Base-by-base conservation (phyloP, 1,140 invertebrate genomes). In the Lepidurus couesii region DNA sequence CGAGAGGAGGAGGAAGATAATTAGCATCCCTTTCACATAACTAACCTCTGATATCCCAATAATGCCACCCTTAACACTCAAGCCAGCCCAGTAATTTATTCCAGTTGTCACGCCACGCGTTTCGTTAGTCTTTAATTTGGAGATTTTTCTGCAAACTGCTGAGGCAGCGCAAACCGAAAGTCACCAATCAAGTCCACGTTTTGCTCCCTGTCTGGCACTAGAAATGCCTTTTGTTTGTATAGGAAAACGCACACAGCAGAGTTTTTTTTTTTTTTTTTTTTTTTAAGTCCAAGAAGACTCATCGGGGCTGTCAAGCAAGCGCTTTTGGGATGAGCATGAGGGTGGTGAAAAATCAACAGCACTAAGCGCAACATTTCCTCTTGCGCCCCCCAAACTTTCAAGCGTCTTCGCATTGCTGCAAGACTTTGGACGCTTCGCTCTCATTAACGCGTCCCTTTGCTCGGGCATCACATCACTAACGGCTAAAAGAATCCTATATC, bases 1-100 rank as follows among this genome's bases (percentile, higher is more conserved):
- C 10, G 6, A 65, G 53, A 65, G 16, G 8, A 21, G 53, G 53
- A 65, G 53, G 53, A 65, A 65, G 53, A 21, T 65, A 65, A 65
- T 65, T 65, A 65, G 53, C 53, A 65, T 65, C 53, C 53, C 53
- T 65, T 65, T 65, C 53, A 65, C 53, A 65, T 65, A 65, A 65
- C 16, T 65, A 65, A 65, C 53, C 53, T 65, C 53, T 65, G 53
- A 65, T 65, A 65, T 65, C 53, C 53, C 53, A 65, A 65, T 65
- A 65, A 65, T 65, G 53, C 53, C 53, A 65, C 53, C 53, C 53
- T 34, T 65, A 65, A 65, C 53, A 65, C 53, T 65, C 53, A 21
- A 9, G 16, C 53, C 53, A 65, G 13, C 53, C 53, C 53, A 65
- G 53, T 65, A 65, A 65, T 65, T 65, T 65, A 65, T 65, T 65